Base-by-base conservation (phyloP, 2,888 invertebrate genomes). In the Thymelicus acteon region DNA sequence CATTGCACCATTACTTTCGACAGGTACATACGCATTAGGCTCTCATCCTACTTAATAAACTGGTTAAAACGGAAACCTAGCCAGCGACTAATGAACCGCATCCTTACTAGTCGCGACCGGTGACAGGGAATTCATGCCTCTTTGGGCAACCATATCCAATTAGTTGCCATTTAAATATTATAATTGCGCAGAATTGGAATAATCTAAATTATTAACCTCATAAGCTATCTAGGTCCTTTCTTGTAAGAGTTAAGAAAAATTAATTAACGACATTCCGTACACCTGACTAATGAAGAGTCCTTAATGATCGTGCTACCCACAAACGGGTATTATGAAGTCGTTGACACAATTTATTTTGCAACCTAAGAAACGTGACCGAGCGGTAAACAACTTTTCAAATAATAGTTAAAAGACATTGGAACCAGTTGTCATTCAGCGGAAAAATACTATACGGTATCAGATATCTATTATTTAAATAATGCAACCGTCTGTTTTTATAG, bases 21-120 rank as follows among this genome's bases (percentile, higher is more conserved):
- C n/a, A 15, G 12, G 49, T 40, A 70, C 68, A 47, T 37, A n/a
- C 40, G 69, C 63, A 69, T 60, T 65, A 65, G 70, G 31, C 70
- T 60, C 70, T 71, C 70, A 71, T 71, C 60, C 65, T 71, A 71
- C 70, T 71, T 71, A 71, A 71, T 71, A 78, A 82, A 89, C 91
- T 79, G 85, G 92, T 91, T 91, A 83, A 86, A 87, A 86, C 91
- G 93, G 91, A 92, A 89, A 91, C 85, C 85, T 87, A 87, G 83
- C 84, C 84, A 80, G 79, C 84, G 83, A 85, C 90, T 89, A 91
- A 92, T 92, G 82, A 90, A 91, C 88, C 80, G 82, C 87, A 89
- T 90, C 91, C 91, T 87, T 80, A 82, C 80, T 79, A 85, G 88
- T 84, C 84, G 82, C 81, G 81, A 80, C 73, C 57, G 72, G 72